Base-by-base conservation (phyloP, 2,888 invertebrate species). In the Diadegma fenestrale region DNA sequence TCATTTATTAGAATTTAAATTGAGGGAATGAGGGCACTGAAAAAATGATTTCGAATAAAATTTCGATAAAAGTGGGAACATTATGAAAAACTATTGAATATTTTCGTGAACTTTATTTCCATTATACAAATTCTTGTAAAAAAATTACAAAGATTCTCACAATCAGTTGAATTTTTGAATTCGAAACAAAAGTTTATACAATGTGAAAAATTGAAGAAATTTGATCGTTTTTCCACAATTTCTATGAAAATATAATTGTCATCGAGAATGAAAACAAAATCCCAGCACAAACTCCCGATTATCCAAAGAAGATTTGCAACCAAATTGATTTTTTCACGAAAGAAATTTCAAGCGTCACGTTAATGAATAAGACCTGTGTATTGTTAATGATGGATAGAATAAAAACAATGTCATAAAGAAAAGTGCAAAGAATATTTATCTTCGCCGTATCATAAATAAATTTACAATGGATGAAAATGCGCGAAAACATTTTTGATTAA, bases 321-420 rank as follows among this genome's bases (percentile, higher is more conserved):
- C 5, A 17, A 8, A 45, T 26, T 6, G 10, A 45, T 30, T 17
- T 17, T 51, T 43, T 54, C 37, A 10, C 30, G 43, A 66, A 33
- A 54, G 6, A 80, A 63, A 71, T 63, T 63, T 19, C n/a, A 64
- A 48, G 73, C 68, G 80, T 84, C 41, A 73, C 58, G 83, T 84
- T 43, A 37, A 6, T 37, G 69, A 64, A 80, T 87, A 83, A 87
- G 79, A 87, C 87, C 88, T 89, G 88, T 89, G 89, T 81, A 69
- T 81, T 86, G 86, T 87, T n/a, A n/a, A 84, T 87, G 83, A 88
- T 63, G 79, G 85, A 87, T 88, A 64, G 86, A 90, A 89, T 89
- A 89, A 90, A 90, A 48, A 69, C 68, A 89, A 88, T 82, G 10
- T 64, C 37, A 68, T 73, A 83, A 80, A 81, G 26, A 58, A 43